Conservation (phyloP, 1,140 invertebrate genomes). For the Asbolus verrucosus region DNA sequence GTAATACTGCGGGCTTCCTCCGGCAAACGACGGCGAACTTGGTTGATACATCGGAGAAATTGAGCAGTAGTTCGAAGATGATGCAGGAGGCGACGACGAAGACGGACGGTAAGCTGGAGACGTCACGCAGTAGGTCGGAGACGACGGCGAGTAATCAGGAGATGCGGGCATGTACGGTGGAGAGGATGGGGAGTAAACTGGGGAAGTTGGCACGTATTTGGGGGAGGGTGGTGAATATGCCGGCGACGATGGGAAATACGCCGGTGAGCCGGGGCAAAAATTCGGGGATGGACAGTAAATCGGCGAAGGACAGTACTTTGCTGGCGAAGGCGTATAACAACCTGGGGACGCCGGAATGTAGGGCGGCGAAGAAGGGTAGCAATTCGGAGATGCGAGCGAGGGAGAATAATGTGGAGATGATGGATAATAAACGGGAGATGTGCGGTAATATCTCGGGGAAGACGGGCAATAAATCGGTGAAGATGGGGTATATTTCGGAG, state of each 20-base stretch:
- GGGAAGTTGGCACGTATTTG: conserved; percentile 76
- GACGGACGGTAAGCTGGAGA: no score
- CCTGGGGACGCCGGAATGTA: conserved; percentile 87
- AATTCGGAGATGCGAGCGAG: conserved; percentile 80
- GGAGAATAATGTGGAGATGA: conserved; percentile 80
- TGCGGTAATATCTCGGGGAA: conserved; percentile 53
- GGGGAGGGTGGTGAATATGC: conserved; percentile 76
- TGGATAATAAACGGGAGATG: conserved; percentile 82
- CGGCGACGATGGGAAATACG: conserved; percentile 83
- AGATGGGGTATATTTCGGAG: not conserved
- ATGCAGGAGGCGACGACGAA: conserved; percentile 76
- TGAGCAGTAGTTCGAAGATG: conserved; percentile 75
- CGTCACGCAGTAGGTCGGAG: no score
- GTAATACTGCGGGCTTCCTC: conserved; percentile 79
- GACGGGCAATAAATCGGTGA: not conserved
- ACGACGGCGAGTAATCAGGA: no score
- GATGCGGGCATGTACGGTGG: conserved; percentile 85
- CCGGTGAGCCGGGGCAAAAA: conserved; percentile 85
- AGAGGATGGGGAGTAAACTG: conserved; percentile 83
- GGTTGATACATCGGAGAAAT: conserved; percentile 76
- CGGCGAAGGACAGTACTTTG: conserved; percentile 79
- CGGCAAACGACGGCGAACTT: conserved; percentile 78
- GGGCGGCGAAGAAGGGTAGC: conserved; percentile 81
- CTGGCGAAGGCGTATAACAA: conserved; percentile 82
- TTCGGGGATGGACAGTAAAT: conserved; percentile 85